Evolutionary conservation across 1,140 invertebrate species (phyloP), one percentile per base, ranked within the genome.

Genomic region (Notospermus geniculatus): DNA sequence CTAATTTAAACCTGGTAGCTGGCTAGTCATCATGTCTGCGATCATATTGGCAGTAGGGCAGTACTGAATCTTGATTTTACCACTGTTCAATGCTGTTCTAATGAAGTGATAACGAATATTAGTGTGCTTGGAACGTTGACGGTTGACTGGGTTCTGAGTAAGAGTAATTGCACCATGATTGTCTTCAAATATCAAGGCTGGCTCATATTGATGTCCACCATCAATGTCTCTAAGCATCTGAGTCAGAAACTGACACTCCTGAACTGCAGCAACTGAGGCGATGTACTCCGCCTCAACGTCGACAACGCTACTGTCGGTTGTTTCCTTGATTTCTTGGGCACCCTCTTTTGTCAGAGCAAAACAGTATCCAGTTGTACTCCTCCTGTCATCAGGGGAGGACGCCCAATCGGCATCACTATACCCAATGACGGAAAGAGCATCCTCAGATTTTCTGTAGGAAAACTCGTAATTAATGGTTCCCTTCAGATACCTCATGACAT

Each of bases 271-370:
- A 57, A 36, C 59, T 23, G 60, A 39, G 15, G 62, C 57, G 2
- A 57, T 69, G 62, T 83, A 84, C 59, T 79, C 76, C 17, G 73
- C 82, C 55, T 79, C 84, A 17, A 82, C 2, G 75, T 78, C 22
- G 77, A 82, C 54, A 82, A 69, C 27, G 82, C 82, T 28, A 81
- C 78, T 4, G 81, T 80, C 39, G 71, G 76, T 58, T 85, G 84
- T 66, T 79, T 83, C 30, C 76, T 82, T 65, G 82, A 80, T 71
- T 82, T 80, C 66, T 82, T 86, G 30, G 25, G 57, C 15, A 23
- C 54, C 32, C 17, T 63, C 25, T 25, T 60, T 22, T 17, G 39
- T 27, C 15, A 64, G 58, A 17, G 39, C 25, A 11, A 62, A 58
- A 59, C 58, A 57, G 50, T 57, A 52, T 9, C 62, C 62, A 46